phyloP scores from a whole-genome alignment of 2,797 vertebrate genomes.

The Hapalemur alaotrensis region DNA sequence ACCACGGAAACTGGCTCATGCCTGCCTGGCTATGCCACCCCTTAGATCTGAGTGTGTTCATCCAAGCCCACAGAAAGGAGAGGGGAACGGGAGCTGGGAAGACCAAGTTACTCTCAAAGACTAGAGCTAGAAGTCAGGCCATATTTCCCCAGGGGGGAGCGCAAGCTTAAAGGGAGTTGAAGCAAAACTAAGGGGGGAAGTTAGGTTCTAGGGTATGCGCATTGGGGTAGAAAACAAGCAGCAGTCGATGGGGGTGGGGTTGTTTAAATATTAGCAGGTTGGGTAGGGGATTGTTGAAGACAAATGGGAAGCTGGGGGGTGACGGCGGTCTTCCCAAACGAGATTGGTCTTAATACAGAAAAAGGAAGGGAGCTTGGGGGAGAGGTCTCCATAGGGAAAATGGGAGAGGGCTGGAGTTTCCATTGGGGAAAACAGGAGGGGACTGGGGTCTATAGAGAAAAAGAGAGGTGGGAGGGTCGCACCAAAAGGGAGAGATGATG shows the following conservation, averaged over 20 bases:
- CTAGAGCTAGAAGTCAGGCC: background rate
- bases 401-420: background rate
- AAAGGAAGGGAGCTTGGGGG: background rate
- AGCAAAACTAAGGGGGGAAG: background rate
- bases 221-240: background rate
- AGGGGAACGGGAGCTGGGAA: background rate
- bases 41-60: background rate
- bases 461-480: background rate
- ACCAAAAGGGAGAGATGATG: background rate
- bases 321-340: background rate
- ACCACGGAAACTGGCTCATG: background rate
- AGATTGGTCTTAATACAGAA: background rate
- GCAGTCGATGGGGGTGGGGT: background rate
- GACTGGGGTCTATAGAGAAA: background rate
- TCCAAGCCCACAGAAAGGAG: background rate
- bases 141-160: background rate
- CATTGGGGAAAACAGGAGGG: background rate
- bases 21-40: background rate
- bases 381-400: background rate
- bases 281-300: background rate
- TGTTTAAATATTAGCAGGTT: background rate
- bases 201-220: too few species aligned
- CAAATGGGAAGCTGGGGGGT: background rate
- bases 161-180: background rate
- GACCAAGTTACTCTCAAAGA: background rate